Percentiles rank a stretch among this genome's conserved stretches.
Conservation (phyloP, 2,888 invertebrate species). For the Aspidapion aeneum region DNA sequence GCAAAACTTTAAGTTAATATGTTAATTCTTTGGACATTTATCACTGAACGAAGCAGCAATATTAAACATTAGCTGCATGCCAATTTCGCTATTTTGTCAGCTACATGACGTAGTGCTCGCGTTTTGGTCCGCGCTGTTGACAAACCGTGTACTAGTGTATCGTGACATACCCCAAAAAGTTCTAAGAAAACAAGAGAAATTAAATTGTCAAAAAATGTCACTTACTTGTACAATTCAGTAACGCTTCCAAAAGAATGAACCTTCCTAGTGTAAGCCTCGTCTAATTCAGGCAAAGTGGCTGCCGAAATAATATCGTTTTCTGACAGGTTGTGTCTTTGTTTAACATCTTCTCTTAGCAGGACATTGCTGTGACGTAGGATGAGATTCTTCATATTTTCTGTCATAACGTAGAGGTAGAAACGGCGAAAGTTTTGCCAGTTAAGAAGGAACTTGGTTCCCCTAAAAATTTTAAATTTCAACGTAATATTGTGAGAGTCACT, state of each 20-base stretch:
- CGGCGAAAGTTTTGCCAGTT: conserved; percentile 90
- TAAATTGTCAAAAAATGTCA: too few relatives aligned
- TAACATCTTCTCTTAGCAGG: conserved; percentile 71
- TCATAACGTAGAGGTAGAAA: conserved; percentile 89
- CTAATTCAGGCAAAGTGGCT: conserved; percentile 82
- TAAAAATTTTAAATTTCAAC: conserved; percentile 44
- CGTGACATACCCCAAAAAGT: too few relatives aligned
- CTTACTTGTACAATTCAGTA: conserved; percentile 67
- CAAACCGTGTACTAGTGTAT: too few relatives aligned
- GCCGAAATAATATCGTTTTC: conserved; percentile 82
- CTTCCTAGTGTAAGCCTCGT: conserved; percentile 83
- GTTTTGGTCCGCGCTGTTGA: too few relatives aligned
- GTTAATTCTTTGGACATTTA: too few relatives aligned
- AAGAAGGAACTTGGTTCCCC: conserved; percentile 75
- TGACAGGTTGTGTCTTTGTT: conserved; percentile 63
- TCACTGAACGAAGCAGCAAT: too few relatives aligned
- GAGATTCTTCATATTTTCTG: conserved; percentile 85
- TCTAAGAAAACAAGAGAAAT: too few relatives aligned
- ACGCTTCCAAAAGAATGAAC: conserved; percentile 76
- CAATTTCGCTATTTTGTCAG: too few relatives aligned
- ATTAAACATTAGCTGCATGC: too few relatives aligned
- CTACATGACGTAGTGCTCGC: too few relatives aligned
- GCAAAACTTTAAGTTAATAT: too few relatives aligned
- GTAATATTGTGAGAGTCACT: too few relatives aligned
- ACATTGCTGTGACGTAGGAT: conserved; percentile 79